These are phyloP conservation scores for Cheilosia soror DNA, from an alignment of 2,888 invertebrate species.

Conservation along the genomic window DNA sequence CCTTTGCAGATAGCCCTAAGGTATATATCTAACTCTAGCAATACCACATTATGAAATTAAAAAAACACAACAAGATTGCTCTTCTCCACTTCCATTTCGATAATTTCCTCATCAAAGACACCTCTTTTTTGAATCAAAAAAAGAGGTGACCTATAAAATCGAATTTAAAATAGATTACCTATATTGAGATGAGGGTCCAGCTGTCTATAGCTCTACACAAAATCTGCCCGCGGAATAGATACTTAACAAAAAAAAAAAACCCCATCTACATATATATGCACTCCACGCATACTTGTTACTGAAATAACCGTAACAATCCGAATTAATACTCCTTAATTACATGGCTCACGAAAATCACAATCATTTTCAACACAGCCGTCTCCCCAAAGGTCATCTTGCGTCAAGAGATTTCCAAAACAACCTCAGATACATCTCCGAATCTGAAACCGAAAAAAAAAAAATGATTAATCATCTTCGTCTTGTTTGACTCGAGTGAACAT, in stretches of 20 bases:
- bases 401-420: conserved; percentile 42
- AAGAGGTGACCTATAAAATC: conserved; percentile 9
- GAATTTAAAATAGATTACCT: conserved; percentile 1
- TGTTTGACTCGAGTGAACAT: conserved; percentile 54
- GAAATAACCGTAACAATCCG: conserved; percentile 62
- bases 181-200: neutral
- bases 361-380: conserved; percentile 56
- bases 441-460: conserved; percentile 58
- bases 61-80: too few relatives aligned
- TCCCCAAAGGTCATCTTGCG: conserved; percentile 58
- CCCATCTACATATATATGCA: conserved; percentile 17
- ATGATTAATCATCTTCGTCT: conserved; percentile 68
- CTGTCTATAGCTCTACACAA: neutral
- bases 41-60: too few relatives aligned
- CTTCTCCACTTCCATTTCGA: too few relatives aligned
- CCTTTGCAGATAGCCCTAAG: too few relatives aligned
- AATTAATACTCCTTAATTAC: conserved; percentile 68
- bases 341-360: conserved; percentile 70
- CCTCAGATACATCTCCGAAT: conserved; percentile 41
- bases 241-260: neutral
- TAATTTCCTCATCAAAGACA: neutral
- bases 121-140: neutral
- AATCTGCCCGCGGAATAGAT: neutral
- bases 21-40: too few relatives aligned
- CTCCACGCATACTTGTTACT: conserved; percentile 39